Conservation (phyloP, 2,797 vertebrate species). For the Tauraco hartlaubi region DNA sequence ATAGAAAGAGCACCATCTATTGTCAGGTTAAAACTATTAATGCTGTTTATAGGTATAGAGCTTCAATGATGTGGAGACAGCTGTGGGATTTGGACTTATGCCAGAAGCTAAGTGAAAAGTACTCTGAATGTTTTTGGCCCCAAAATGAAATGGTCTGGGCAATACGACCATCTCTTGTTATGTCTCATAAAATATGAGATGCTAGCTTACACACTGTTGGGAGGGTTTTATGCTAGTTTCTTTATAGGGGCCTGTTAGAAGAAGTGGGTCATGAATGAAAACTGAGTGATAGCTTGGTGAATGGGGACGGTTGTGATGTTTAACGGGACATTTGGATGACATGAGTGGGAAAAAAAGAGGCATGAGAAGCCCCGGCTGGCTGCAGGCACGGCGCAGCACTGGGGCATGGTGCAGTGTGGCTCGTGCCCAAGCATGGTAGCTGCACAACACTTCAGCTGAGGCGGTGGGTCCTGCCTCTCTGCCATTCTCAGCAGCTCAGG, state of each 20-base stretch:
- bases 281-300: background rate
- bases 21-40: constrained; percentile 7
- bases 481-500: fast-evolving
- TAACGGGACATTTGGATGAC: background rate
- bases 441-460: background rate
- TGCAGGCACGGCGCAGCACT: background rate
- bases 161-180: background rate
- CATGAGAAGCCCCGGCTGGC: background rate
- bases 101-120: background rate
- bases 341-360: background rate
- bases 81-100: background rate
- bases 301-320: background rate
- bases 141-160: background rate
- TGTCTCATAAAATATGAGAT: background rate
- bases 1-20: constrained; percentile 69
- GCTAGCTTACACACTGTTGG: background rate
- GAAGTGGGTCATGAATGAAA: background rate
- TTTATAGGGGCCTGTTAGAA: background rate
- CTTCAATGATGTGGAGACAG: background rate
- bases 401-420: background rate
- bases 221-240: background rate
- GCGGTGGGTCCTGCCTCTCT: background rate
- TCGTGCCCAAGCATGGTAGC: background rate
- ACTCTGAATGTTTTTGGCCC: background rate
- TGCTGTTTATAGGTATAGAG: background rate